Evolutionary conservation across 2,113 vertebrate genomes (phyloP), one percentile per base, ranked within the genome.

Genomic region (Numenius arquata): DNA sequence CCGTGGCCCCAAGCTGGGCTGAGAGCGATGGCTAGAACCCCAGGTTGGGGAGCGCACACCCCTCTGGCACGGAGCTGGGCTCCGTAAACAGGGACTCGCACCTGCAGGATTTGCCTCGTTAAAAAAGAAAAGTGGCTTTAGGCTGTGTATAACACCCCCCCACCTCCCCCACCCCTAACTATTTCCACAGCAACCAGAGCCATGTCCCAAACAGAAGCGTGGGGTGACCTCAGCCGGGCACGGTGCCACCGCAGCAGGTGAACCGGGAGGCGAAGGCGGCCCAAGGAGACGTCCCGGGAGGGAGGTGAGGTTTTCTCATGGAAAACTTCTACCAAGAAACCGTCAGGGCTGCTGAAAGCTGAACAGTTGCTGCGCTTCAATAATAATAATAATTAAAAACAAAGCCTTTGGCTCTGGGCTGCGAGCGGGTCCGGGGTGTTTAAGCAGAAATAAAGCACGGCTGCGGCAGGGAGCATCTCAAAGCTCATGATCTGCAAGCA

Each of bases 101-200:
- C 79, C 93, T 94, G 88, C 89, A 71, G 84, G 74, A 66, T 77
- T 34, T 83, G 89, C 94, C 95, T 95, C 94, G 78, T 95, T 88
- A 68, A 27, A 23, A 14, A 50, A 50, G 32, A 38, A 48, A 89
- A 85, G 74, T 16, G 15, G 43, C 32, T 87, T 77, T 41, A 73
- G 79, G 73, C 77, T 71, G 15, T 4, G 13, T 10, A 38, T 63
- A n/a, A n/a, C n/a, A n/a, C 8, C 34, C 29, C 41, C 40, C 32
- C 13, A 17, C 21, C 50, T 5, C 26, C 43, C 17, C n/a, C 15
- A 3, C 36, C 38, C 47, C 58, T 41, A 43, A 80, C 27, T 12
- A 80, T 88, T 90, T 77, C 95, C 97, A 90, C 62, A 78, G 93
- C 83, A 96, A 90, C 74, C 70, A 52, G 68, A 5, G 18, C 84